Percentiles rank a stretch among this genome's conserved stretches.
phyloP scores from a whole-genome alignment of 2,113 vertebrate species.

The Anguilla rostrata region DNA sequence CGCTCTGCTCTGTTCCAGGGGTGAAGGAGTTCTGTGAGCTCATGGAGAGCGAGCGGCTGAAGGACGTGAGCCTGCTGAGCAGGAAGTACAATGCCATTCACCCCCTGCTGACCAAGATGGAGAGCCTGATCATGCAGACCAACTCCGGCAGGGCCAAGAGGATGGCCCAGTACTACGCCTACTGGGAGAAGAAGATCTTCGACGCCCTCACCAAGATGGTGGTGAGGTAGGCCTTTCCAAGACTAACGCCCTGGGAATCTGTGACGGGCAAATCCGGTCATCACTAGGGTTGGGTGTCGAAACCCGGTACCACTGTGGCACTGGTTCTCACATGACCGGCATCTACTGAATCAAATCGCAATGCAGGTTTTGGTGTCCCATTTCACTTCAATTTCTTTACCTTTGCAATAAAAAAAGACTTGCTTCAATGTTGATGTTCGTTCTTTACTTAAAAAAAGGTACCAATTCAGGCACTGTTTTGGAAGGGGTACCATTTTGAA shows the following conservation, averaged over 20 bases:
- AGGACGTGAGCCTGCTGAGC: constrained; percentile 71
- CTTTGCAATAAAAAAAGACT: no score
- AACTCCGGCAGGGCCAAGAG: constrained; percentile 77
- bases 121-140: constrained; percentile 75
- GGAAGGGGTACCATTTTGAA: neutral
- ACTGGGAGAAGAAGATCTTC: constrained; percentile 84
- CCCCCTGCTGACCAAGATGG: constrained; percentile 80
- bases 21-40: constrained; percentile 84
- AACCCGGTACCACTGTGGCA: no score
- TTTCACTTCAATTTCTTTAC: no score
- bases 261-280: no score
- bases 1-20: constrained; percentile 58
- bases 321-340: no score
- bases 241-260: neutral
- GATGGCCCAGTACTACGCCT: constrained; percentile 79
- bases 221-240: constrained; percentile 72
- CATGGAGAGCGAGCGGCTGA: constrained; percentile 73
- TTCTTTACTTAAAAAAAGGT: neutral
- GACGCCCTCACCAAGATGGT: constrained; percentile 79
- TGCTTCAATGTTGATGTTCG: no score
- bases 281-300: no score
- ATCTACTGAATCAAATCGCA: no score
- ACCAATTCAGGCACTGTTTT: neutral
- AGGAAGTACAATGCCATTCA: constrained; percentile 79
- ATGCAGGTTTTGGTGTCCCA: no score